A percentile compares a stretch with the other conserved stretches of the same genome.
phyloP scores from a whole-genome alignment of 2,888 invertebrate genomes.

The Drosophila paracracens region DNA sequence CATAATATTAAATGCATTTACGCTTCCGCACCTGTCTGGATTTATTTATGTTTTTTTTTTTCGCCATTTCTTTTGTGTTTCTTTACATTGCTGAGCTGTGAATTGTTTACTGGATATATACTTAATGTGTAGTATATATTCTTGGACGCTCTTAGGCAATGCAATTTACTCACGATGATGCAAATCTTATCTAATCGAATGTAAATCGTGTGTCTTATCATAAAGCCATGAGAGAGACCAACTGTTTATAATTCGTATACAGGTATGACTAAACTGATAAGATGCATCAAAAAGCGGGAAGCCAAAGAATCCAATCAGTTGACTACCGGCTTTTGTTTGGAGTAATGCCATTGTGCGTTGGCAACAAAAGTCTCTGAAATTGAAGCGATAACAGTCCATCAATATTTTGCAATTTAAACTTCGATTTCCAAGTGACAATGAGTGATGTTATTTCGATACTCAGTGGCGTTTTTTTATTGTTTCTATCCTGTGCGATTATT shows the following conservation, averaged over 20 bases:
- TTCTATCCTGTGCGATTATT: slow-evolving; percentile 63
- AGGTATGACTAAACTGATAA: slow-evolving; percentile 35
- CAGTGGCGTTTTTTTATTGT: slow-evolving; percentile 70
- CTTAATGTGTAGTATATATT: slow-evolving; percentile 17
- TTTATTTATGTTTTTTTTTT: slow-evolving; percentile 2
- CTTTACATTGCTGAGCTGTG: slow-evolving; percentile 11
- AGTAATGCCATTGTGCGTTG: slow-evolving; percentile 4
- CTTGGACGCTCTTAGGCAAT: slow-evolving; percentile 11
- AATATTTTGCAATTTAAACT: not conserved
- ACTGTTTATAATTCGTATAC: slow-evolving; percentile 5
- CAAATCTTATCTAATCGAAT: slow-evolving; percentile 56
- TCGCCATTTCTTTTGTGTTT: not conserved
- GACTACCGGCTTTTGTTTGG: slow-evolving; percentile 16
- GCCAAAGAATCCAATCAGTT: slow-evolving; percentile 36
- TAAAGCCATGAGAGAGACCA: slow-evolving; percentile 2
- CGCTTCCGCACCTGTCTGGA: slow-evolving; percentile 31
- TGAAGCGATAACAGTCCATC: not conserved
- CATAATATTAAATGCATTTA: slow-evolving; percentile 29
- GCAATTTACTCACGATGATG: slow-evolving; percentile 34
- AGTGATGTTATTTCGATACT: slow-evolving; percentile 62
- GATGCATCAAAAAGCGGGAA: slow-evolving; percentile 7
- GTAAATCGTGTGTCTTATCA: slow-evolving; percentile 28
- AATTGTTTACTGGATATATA: not conserved
- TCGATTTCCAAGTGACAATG: slow-evolving; percentile 39
- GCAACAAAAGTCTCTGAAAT: not conserved